Percentiles rank a stretch among this genome's conserved stretches.
phyloP scores from a whole-genome alignment of 2,113 vertebrate species.

The Leptobrachium leishanense region DNA sequence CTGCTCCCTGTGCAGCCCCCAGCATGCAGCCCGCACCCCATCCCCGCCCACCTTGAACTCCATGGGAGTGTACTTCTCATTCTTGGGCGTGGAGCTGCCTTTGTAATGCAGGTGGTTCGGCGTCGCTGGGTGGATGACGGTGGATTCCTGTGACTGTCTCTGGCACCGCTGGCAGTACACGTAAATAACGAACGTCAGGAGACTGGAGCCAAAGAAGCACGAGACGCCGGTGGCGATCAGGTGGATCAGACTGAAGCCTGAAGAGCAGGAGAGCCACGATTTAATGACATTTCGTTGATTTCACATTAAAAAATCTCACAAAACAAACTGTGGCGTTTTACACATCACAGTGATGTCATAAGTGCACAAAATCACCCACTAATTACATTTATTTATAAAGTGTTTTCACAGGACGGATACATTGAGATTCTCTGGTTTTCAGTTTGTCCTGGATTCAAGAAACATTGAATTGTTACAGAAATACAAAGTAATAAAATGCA shows the following conservation, averaged over 20 bases:
- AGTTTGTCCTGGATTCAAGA: no score
- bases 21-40: neutral
- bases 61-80: constrained; percentile 98
- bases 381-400: no score
- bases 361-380: no score
- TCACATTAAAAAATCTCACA: no score
- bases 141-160: constrained; percentile 92
- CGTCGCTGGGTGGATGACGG: constrained; percentile 92
- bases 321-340: no score
- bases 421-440: no score
- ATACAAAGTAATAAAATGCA: no score
- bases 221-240: constrained; percentile 92
- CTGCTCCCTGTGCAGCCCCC: neutral
- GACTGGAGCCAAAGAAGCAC: constrained; percentile 92
- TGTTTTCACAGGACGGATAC: no score
- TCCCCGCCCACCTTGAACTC: constrained; percentile 87
- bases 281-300: no score
- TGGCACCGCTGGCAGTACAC: constrained; percentile 92
- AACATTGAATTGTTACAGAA: no score
- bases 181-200: constrained; percentile 91
- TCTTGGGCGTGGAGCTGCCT: constrained; percentile 94
- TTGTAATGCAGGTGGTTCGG: constrained; percentile 98
- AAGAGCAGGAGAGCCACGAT: neutral
- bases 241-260: constrained; percentile 92
- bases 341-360: no score